phyloP scores from a whole-genome alignment of 2,113 vertebrate genomes.

The Gymnarchus niloticus region DNA sequence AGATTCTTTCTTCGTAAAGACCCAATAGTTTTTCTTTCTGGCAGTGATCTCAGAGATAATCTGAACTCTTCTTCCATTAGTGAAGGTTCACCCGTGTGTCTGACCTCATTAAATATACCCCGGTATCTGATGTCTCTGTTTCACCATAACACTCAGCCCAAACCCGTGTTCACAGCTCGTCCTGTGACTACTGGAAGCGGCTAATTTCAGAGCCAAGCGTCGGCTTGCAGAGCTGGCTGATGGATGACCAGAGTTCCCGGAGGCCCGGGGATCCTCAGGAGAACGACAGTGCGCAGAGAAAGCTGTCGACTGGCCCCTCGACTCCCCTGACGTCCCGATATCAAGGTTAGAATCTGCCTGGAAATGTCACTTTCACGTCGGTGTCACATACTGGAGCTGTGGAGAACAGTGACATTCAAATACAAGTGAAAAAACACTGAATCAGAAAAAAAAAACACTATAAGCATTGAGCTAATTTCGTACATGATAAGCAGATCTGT shows the following conservation, averaged over 20 bases:
- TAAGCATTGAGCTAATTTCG: neutral
- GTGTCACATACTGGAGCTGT: neutral
- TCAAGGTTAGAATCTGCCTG: constrained; percentile 65
- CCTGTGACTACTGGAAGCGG: constrained; percentile 72
- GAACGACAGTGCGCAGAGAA: constrained; percentile 51
- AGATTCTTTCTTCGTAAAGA: too few species aligned
- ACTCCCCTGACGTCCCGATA: constrained; percentile 64
- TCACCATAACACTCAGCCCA: neutral
- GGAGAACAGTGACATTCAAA: neutral
- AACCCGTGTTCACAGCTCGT: constrained; percentile 46
- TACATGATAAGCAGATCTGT: neutral
- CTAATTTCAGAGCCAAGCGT: constrained; percentile 77
- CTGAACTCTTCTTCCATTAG: neutral
- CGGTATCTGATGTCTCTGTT: neutral
- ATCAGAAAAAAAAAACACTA: neutral
- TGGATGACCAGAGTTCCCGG: constrained; percentile 49
- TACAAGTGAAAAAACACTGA: too few species aligned
- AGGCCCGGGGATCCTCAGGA: constrained; percentile 50
- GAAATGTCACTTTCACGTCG: neutral
- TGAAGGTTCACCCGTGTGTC: neutral
- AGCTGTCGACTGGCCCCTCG: constrained; percentile 65
- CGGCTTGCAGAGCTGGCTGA: constrained; percentile 52
- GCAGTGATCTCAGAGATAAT: neutral
- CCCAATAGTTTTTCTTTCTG: neutral
- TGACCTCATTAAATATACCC: neutral